These are phyloP conservation scores for Heliconius charithonia DNA, from an alignment of 2,888 invertebrate genomes.

Conservation along the genomic window DNA sequence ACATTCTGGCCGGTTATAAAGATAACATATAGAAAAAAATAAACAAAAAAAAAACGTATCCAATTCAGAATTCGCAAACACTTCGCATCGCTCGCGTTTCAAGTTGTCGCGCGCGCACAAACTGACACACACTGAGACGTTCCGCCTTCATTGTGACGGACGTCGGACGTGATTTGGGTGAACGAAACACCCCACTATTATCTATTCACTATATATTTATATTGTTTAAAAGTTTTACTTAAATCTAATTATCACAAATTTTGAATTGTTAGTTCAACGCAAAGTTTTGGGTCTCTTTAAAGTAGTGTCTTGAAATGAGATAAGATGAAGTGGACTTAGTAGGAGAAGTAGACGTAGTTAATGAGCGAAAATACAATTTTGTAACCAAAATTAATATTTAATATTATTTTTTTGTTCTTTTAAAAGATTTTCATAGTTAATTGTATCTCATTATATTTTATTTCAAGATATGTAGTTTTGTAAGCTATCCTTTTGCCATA, in stretches of 20 bases:
- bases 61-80: constrained; percentile 66
- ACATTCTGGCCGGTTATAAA: constrained; percentile 64
- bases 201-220: constrained; percentile 35
- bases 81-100: constrained; percentile 65
- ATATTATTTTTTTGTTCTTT: neutral
- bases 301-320: neutral
- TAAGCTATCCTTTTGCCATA: too few relatives aligned
- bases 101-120: constrained; percentile 68
- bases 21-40: constrained; percentile 53
- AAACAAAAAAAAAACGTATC: constrained; percentile 54
- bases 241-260: constrained; percentile 19
- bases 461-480: too few relatives aligned
- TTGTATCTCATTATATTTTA: neutral
- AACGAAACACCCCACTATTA: constrained; percentile 67
- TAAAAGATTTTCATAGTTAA: neutral
- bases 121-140: constrained; percentile 71
- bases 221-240: constrained; percentile 8
- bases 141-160: constrained; percentile 51
- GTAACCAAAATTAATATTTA: neutral
- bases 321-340: neutral
- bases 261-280: neutral
- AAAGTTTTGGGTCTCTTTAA: neutral
- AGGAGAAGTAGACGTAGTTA: too few relatives aligned
- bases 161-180: constrained; percentile 68
- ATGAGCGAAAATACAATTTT: neutral